A percentile compares a stretch with the other conserved stretches of the same genome.
Evolutionary conservation across 2,888 invertebrate genomes (phyloP).

Genomic region (Deilephila porcellus): DNA sequence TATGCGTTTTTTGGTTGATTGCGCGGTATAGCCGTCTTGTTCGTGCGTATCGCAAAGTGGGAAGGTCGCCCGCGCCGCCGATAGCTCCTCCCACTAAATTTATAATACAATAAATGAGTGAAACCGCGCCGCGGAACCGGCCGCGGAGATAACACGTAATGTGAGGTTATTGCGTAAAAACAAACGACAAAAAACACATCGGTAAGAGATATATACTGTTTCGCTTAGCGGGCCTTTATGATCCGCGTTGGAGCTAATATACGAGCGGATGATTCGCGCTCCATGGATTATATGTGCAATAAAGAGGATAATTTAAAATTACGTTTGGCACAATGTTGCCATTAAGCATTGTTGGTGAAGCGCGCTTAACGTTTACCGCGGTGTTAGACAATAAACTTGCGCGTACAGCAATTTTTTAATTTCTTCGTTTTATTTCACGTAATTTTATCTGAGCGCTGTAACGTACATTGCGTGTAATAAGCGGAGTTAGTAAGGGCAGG

Average conservation of each 20-base stretch:
- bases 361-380: slow-evolving; percentile 43
- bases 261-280: slow-evolving; percentile 70
- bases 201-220: slow-evolving; percentile 71
- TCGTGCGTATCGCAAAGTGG: slow-evolving; percentile 71
- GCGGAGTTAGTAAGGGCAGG: slow-evolving; percentile 9
- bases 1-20: slow-evolving; percentile 62
- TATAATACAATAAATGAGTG: slow-evolving; percentile 81
- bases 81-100: slow-evolving; percentile 82
- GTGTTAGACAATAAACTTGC: slow-evolving; percentile 26
- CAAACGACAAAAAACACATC: slow-evolving; percentile 76
- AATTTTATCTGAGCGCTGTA: slow-evolving; percentile 15
- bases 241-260: slow-evolving; percentile 69
- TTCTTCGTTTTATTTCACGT: slow-evolving; percentile 19
- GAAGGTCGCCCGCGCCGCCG: slow-evolving; percentile 68
- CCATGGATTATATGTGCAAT: slow-evolving; percentile 73
- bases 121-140: slow-evolving; percentile 73
- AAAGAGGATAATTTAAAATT: slow-evolving; percentile 79
- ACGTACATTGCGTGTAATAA: background rate
- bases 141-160: slow-evolving; percentile 75
- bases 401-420: slow-evolving; percentile 43
- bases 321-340: slow-evolving; percentile 70
- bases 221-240: slow-evolving; percentile 71
- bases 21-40: slow-evolving; percentile 73
- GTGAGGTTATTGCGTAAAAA: slow-evolving; percentile 78
- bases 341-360: slow-evolving; percentile 66